A percentile compares a stretch with the other conserved stretches of the same genome.
Conservation (phyloP, 2,888 invertebrate species). For the Zhuqinia jingwanae region DNA sequence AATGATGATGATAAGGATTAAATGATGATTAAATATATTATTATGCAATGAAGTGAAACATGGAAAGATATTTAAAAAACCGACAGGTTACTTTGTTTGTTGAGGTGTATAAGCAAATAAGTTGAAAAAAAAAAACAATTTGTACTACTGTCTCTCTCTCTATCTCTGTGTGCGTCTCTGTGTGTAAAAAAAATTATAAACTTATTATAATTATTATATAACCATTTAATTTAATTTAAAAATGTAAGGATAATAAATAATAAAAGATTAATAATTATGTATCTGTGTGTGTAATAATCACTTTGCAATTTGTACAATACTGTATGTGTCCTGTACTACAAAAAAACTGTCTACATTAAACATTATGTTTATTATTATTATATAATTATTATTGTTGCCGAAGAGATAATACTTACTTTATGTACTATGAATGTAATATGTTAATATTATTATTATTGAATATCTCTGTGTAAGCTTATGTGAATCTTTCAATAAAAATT, state of each 20-base stretch:
- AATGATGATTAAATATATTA: too few species aligned
- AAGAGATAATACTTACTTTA: constrained; percentile 63
- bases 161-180: too few species aligned
- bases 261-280: too few species aligned
- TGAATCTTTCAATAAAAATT: constrained; percentile 68
- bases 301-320: constrained; percentile 62
- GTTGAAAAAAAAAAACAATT: too few species aligned
- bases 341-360: too few species aligned
- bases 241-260: too few species aligned
- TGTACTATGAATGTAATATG: constrained; percentile 32
- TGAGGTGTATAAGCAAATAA: too few species aligned
- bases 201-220: too few species aligned
- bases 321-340: background rate
- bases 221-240: constrained; percentile 62
- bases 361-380: background rate
- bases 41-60: constrained; percentile 36
- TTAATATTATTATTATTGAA: background rate
- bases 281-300: too few species aligned
- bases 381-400: constrained; percentile 52
- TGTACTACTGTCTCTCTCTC: constrained; percentile 54
- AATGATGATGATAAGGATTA: too few species aligned
- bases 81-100: constrained; percentile 63
- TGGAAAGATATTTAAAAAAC: too few species aligned
- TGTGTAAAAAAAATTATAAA: too few species aligned
- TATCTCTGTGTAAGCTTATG: constrained; percentile 66